phyloP scores from a whole-genome alignment of 2,797 vertebrate species.

The Fistularia tabacaria region DNA sequence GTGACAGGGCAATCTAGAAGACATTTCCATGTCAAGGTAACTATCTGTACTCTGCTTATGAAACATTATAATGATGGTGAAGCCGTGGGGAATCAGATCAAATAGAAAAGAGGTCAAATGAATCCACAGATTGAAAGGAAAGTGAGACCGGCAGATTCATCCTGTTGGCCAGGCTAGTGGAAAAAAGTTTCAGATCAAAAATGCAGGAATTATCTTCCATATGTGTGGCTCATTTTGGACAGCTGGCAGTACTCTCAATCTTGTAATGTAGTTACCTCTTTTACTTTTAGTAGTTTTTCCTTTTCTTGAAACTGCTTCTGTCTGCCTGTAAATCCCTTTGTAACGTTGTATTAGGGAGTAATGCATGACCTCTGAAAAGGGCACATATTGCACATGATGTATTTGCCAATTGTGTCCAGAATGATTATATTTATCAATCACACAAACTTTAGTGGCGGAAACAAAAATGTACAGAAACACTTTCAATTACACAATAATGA shows the following conservation, averaged over 20 bases:
- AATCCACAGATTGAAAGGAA: too few species aligned
- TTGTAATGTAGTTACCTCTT: background rate
- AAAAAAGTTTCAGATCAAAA: background rate
- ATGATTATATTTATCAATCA: slow-evolving; percentile 12
- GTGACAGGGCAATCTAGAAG: too few species aligned
- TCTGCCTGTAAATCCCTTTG: slow-evolving; percentile 17
- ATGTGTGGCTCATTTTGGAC: background rate
- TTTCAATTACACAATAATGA: slow-evolving; percentile 45
- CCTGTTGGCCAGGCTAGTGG: background rate
- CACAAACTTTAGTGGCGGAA: slow-evolving; percentile 28
- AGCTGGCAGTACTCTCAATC: background rate
- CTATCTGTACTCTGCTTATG: too few species aligned
- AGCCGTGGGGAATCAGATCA: too few species aligned
- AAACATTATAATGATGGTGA: too few species aligned
- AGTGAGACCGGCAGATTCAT: too few species aligned
- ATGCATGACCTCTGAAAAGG: slow-evolving; percentile 41
- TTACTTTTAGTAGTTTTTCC: background rate
- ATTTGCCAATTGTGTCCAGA: slow-evolving; percentile 27
- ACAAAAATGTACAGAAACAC: slow-evolving; percentile 34
- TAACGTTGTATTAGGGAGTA: slow-evolving; percentile 18
- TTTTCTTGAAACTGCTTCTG: background rate
- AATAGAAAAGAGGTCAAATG: too few species aligned
- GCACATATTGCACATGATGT: slow-evolving; percentile 4
- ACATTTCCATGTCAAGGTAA: too few species aligned
- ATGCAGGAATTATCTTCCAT: background rate